Percentiles rank a stretch among this genome's conserved stretches.
phyloP scores from a whole-genome alignment of 2,888 invertebrate species.

The Melipona bicolor region DNA sequence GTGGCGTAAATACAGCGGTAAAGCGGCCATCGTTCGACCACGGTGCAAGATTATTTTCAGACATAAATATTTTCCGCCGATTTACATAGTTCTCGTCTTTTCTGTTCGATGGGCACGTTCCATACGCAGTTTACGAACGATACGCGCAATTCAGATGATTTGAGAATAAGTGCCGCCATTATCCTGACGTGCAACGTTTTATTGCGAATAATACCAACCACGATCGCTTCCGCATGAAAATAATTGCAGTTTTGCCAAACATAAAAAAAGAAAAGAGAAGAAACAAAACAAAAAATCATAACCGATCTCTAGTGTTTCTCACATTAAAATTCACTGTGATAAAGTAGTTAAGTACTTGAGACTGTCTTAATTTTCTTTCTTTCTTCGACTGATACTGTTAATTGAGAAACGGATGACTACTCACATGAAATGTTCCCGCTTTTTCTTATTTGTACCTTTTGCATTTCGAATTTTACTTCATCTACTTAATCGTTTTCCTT shows the following conservation, averaged over 20 bases:
- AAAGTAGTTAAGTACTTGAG: background rate
- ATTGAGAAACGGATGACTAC: background rate
- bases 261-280: background rate
- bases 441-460: background rate
- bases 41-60: slow-evolving; percentile 40
- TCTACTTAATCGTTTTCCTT: too few relatives aligned
- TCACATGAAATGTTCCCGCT: background rate
- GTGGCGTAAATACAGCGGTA: slow-evolving; percentile 65
- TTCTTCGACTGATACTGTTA: background rate
- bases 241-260: slow-evolving; percentile 12
- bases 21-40: slow-evolving; percentile 34
- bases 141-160: slow-evolving; percentile 57
- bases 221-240: slow-evolving; percentile 57
- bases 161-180: slow-evolving; percentile 59
- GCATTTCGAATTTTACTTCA: background rate
- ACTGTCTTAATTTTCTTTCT: background rate
- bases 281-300: background rate
- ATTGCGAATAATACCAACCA: slow-evolving; percentile 40
- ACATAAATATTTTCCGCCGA: slow-evolving; percentile 56
- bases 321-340: background rate
- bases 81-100: slow-evolving; percentile 46
- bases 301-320: background rate
- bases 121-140: slow-evolving; percentile 14
- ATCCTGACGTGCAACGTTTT: slow-evolving; percentile 48
- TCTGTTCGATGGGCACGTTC: slow-evolving; percentile 22